These are phyloP conservation scores for Aspidoscelis tigris DNA, from an alignment of 2,113 vertebrate genomes.

Conservation along the genomic window DNA sequence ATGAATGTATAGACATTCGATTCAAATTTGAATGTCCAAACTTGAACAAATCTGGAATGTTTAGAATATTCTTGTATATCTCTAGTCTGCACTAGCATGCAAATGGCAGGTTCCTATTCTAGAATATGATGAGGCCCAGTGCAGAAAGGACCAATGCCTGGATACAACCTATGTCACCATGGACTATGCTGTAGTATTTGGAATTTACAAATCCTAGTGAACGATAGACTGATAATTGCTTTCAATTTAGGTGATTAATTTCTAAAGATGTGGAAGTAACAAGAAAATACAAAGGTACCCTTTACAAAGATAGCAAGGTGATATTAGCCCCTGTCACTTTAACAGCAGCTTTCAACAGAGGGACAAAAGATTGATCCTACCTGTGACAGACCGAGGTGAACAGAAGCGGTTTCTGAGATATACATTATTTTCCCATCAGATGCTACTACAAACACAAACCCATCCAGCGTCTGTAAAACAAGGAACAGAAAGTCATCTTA, in stretches of 20 bases:
- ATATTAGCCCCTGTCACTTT: neutral
- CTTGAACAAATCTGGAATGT: no score
- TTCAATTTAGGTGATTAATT: neutral
- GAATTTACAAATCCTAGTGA: neutral
- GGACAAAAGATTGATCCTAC: conserved; percentile 70
- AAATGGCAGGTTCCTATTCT: no score
- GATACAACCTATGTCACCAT: neutral
- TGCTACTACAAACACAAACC: conserved; percentile 94
- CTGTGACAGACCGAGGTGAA: conserved; percentile 95
- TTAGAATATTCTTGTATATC: no score
- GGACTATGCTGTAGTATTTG: neutral
- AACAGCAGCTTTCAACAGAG: conserved; percentile 13
- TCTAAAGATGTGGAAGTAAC: conserved; percentile 46
- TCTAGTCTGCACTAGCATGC: no score
- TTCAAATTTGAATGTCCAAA: no score
- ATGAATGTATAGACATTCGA: no score
- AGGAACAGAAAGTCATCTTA: conserved; percentile 24
- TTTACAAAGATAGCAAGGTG: neutral
- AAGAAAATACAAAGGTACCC: conserved; percentile 31
- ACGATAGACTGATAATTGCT: neutral
- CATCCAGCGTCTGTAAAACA: conserved; percentile 89
- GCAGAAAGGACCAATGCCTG: no score
- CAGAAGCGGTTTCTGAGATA: conserved; percentile 95
- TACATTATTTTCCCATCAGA: conserved; percentile 98
- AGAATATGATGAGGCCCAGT: no score